Evolutionary conservation across 1,140 invertebrate genomes (phyloP), one percentile per base, ranked within the genome.

Genomic region (Drosophila mayri): DNA sequence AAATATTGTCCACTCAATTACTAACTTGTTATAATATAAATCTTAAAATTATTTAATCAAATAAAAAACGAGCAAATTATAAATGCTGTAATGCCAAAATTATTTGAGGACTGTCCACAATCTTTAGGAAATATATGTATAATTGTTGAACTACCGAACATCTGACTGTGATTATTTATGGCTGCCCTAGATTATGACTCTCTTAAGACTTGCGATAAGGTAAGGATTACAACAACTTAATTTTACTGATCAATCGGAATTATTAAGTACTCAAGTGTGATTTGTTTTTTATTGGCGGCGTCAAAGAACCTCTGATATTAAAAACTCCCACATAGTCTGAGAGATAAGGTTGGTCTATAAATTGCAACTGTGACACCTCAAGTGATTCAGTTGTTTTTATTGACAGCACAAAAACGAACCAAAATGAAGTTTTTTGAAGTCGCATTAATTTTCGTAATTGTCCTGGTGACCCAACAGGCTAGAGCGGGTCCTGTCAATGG

Each of bases 181-280:
- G 16, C 20, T 32, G 37, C 9, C 20, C 54, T n/a, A n/a, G n/a
- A n/a, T 55, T 70, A 57, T 44, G n/a, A 12, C 20, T 3, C 22
- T 7, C 66, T 59, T 38, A 11, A 71, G 46, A 41, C 52, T 35
- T 25, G 8, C 25, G 43, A 70, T 72, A 72, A 11, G 49, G 65
- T 8, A 7, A 18, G 41, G n/a, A 41, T 74, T 43, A 43, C 66
- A 20, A 44, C 14, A 22, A 40, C 41, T 62, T 54, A 20, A 28
- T 71, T 58, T 63, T 55, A 72, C 38, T 41, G 43, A 63, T 77
- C 79, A 77, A 81, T 81, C 79, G 63, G 47, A 70, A 22, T 81
- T 46, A 81, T 58, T 37, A 43, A 14, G 38, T 47, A 81, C 62
- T 81, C 40, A 60, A 67, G 37, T 40, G 11, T 46, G 71, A 65